Evolutionary conservation across 2,888 invertebrate genomes (phyloP), one percentile per base, ranked within the genome.

Genomic region (Geophilus truncorum): DNA sequence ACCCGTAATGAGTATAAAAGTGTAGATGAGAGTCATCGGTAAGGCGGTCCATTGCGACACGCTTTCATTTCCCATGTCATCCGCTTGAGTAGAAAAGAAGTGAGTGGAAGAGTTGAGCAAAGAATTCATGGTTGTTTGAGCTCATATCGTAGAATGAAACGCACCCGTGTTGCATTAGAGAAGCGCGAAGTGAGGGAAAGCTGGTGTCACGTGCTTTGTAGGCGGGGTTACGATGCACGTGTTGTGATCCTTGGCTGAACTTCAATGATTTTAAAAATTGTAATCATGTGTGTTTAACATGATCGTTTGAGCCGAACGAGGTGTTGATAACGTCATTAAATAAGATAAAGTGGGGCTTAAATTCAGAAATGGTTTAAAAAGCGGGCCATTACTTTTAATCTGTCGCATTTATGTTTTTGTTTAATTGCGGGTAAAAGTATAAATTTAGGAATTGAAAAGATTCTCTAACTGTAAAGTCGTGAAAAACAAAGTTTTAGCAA

Each of bases 1-100:
- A 0, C 94, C 94, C 3, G 91, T 91, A 57, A 93, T 86, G 85
- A 93, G 92, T 84, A 94, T 93, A 9, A 91, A 81, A 7, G 88
- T 87, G 87, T 94, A 94, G n/a, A 91, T 87, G n/a, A 92, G 85
- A 15, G 92, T 92, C 83, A 93, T 90, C 0, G 84, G 62, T 21
- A 80, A n/a, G 21, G 80, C 81, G n/a, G 81, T 81, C 76, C 36
- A 45, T 23, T 80, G 32, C 18, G 80, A 79, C 18, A 79, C 57
- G 30, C 30, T 12, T 78, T 12, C 21, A 34, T 21, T 21, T 40
- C 5, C 78, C 28, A 40, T 78, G 25, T 51, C 78, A 45, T 78
- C 45, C 10, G 10, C 40, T 4, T 78, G 12, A 10, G 9, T 10
- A 5, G 23, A 28, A 1, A 25, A 25, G 30, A 40, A 77, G 32